These are phyloP conservation scores for Eulimnadia texana DNA, from an alignment of 1,140 invertebrate species.

Conservation along the genomic window DNA sequence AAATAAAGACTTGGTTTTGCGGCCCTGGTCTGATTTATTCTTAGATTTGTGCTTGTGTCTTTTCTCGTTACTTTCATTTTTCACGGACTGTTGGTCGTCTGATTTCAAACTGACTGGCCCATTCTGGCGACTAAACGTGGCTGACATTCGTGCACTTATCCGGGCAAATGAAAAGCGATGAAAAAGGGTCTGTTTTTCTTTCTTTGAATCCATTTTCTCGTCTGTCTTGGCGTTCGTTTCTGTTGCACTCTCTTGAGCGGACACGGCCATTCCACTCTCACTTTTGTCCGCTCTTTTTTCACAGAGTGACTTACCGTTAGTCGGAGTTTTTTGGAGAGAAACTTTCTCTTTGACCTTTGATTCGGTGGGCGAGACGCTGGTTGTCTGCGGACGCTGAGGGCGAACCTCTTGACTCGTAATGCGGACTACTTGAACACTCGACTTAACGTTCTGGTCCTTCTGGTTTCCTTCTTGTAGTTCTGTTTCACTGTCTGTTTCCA, in stretches of 20 bases:
- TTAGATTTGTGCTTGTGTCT: background rate
- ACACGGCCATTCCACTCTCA: background rate
- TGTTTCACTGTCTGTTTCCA: background rate
- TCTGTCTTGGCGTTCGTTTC: background rate
- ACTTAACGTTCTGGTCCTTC: background rate
- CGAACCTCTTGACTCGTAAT: background rate
- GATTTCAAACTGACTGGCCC: background rate
- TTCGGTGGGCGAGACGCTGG: background rate
- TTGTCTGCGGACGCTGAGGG: background rate
- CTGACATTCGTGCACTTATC: conserved; percentile 7
- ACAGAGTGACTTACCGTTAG: background rate
- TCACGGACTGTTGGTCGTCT: no score
- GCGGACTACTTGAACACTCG: background rate
- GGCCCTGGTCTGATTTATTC: no score
- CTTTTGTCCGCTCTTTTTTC: background rate
- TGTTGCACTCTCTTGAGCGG: background rate
- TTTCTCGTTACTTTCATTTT: background rate
- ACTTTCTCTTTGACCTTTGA: background rate
- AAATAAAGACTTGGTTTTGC: no score
- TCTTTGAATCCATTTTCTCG: background rate
- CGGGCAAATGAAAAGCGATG: conserved; percentile 2
- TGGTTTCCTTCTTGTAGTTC: background rate
- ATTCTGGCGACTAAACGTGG: conserved; percentile 4
- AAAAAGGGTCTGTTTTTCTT: conserved; percentile 5
- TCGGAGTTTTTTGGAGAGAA: no score